Evolutionary conservation across 2,113 vertebrate genomes (phyloP).

Genomic region (Dicaeum eximium): DNA sequence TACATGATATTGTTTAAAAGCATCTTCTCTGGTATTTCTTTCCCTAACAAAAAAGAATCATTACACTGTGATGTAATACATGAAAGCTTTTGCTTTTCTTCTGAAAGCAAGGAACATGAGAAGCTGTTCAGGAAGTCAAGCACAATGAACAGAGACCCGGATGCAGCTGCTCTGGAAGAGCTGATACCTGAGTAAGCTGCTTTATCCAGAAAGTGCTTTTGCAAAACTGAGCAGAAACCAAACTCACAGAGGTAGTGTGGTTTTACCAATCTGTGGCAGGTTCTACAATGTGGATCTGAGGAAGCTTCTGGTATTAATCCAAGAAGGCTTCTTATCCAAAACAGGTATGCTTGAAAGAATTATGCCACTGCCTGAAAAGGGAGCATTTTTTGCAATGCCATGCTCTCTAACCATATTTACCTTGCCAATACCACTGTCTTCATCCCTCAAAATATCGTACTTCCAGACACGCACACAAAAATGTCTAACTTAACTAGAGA

Average conservation of each 20-base stretch:
- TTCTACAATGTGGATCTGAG: neutral
- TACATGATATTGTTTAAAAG: neutral
- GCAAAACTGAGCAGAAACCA: neutral
- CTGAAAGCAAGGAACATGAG: neutral
- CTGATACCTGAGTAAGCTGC: neutral
- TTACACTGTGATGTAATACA: neutral
- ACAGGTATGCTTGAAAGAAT: neutral
- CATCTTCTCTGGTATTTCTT: neutral
- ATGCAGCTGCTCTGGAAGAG: neutral
- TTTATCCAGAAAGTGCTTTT: neutral
- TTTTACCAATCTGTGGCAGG: neutral
- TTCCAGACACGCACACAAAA: neutral
- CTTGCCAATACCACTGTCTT: neutral
- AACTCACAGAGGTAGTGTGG: neutral
- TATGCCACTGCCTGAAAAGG: neutral
- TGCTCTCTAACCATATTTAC: neutral
- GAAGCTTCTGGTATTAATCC: neutral
- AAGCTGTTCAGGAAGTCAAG: neutral
- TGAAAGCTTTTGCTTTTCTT: neutral
- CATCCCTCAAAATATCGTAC: neutral
- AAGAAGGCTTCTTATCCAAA: neutral
- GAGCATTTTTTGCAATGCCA: neutral
- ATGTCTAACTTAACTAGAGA: neutral
- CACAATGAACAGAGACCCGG: fast-evolving
- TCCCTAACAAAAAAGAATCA: neutral